Evolutionary conservation across 1,140 invertebrate species (phyloP).

Genomic region (Aphaenogaster rudis): DNA sequence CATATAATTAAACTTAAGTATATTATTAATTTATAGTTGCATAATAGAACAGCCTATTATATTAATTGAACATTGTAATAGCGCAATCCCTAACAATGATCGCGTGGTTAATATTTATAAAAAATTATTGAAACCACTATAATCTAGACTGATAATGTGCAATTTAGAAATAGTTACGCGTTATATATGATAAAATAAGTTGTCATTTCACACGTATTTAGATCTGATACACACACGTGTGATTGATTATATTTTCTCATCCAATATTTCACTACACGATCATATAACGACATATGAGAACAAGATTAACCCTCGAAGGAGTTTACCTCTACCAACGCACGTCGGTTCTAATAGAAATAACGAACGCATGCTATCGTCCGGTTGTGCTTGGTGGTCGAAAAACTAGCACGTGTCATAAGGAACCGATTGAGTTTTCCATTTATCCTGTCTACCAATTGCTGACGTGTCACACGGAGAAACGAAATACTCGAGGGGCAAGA

Average conservation of each 20-base stretch:
- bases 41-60: conserved; percentile 43
- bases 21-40: conserved; percentile 42
- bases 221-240: conserved; percentile 3
- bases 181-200: background rate
- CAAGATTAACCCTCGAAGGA: background rate
- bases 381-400: background rate
- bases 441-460: conserved; percentile 68
- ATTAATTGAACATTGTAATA: conserved; percentile 28
- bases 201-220: background rate
- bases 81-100: background rate
- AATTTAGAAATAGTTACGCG: background rate
- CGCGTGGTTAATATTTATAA: background rate
- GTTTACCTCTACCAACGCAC: background rate
- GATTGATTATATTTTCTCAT: conserved; percentile 36
- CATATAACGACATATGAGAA: background rate
- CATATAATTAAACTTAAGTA: conserved; percentile 30
- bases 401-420: conserved; percentile 44
- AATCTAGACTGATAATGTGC: background rate
- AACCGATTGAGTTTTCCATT: conserved; percentile 64
- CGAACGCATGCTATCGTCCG: conserved; percentile 10
- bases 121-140: background rate
- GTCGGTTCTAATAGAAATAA: conserved; percentile 29
- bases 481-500: conserved; percentile 65
- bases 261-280: background rate
- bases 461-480: conserved; percentile 64